A percentile compares a stretch with the other conserved stretches of the same genome.
Conservation (phyloP, 2,797 vertebrate genomes). For the Neostethus bicornis region DNA sequence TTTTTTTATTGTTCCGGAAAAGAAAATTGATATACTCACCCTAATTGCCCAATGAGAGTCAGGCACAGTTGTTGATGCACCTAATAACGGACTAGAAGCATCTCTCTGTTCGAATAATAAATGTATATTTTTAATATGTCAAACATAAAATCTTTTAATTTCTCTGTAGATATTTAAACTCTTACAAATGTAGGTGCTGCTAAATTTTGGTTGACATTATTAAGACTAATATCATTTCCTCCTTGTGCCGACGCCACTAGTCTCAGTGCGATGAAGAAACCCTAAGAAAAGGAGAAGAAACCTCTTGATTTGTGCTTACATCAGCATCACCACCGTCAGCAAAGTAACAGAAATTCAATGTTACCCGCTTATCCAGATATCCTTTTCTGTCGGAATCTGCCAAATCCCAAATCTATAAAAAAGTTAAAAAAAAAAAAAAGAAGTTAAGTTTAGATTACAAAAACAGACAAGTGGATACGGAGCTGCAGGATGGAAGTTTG, state of each 20-base stretch:
- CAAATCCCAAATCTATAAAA: conserved; percentile 95
- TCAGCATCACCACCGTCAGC: conserved; percentile 18
- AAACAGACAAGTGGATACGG: neutral
- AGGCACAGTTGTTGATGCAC: conserved; percentile 49
- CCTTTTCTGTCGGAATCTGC: conserved; percentile 95
- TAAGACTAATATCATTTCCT: conserved; percentile 89
- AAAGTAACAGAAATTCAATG: neutral
- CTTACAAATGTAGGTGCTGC: conserved; percentile 94
- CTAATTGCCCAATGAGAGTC: conserved; percentile 92
- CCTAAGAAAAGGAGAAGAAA: conserved; percentile 76
- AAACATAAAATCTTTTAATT: too few species aligned
- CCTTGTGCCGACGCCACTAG: conserved; percentile 94
- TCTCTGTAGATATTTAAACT: conserved; percentile 27
- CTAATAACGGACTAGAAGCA: conserved; percentile 82
- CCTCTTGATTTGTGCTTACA: conserved; percentile 7
- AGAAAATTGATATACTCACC: conserved; percentile 75
- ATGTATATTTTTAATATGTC: too few species aligned
- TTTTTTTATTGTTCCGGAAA: neutral
- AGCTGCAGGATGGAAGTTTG: neutral
- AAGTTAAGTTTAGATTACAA: neutral
- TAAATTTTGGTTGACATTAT: conserved; percentile 84
- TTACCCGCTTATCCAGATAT: conserved; percentile 95
- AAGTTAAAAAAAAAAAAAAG: neutral
- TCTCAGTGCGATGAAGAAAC: conserved; percentile 91
- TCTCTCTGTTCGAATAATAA: too few species aligned